Percentiles rank a stretch among this genome's conserved stretches.
These are phyloP conservation scores for Drosophila biarmipes DNA, from an alignment of 1,140 invertebrate species.

Conservation along the genomic window DNA sequence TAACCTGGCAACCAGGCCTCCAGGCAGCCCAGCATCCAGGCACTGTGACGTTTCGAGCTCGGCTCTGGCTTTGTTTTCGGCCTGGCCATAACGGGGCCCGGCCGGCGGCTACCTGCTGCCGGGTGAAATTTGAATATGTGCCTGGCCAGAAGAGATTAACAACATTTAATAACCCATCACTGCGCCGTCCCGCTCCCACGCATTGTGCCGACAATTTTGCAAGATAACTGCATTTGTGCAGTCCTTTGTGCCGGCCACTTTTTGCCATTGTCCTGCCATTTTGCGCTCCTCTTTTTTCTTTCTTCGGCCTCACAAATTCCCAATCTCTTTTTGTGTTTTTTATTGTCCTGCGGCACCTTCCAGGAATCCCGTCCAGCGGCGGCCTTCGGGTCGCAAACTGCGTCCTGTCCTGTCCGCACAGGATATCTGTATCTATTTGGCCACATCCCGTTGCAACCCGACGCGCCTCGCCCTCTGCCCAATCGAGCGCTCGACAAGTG, in stretches of 20 bases:
- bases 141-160: slow-evolving; percentile 64
- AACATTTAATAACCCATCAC: slow-evolving; percentile 82
- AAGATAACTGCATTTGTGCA: slow-evolving; percentile 75
- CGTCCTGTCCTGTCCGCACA: background rate
- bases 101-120: slow-evolving; percentile 24
- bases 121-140: slow-evolving; percentile 55
- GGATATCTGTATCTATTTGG: slow-evolving; percentile 21
- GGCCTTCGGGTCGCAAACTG: slow-evolving; percentile 7
- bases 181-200: slow-evolving; percentile 35
- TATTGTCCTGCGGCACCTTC: slow-evolving; percentile 65
- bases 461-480: background rate
- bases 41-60: too few species aligned
- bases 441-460: background rate
- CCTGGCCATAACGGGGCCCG: slow-evolving; percentile 56
- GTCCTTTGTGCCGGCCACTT: slow-evolving; percentile 62
- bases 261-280: slow-evolving; percentile 69
- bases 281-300: slow-evolving; percentile 59
- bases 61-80: slow-evolving; percentile 29
- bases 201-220: slow-evolving; percentile 32
- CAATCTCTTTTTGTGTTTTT: slow-evolving; percentile 58
- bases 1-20: too few species aligned
- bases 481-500: slow-evolving; percentile 41
- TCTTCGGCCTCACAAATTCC: slow-evolving; percentile 44
- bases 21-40: background rate
- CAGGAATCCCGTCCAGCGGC: slow-evolving; percentile 39